Conservation (phyloP, 2,888 invertebrate species). For the Melanostoma mellinum region DNA sequence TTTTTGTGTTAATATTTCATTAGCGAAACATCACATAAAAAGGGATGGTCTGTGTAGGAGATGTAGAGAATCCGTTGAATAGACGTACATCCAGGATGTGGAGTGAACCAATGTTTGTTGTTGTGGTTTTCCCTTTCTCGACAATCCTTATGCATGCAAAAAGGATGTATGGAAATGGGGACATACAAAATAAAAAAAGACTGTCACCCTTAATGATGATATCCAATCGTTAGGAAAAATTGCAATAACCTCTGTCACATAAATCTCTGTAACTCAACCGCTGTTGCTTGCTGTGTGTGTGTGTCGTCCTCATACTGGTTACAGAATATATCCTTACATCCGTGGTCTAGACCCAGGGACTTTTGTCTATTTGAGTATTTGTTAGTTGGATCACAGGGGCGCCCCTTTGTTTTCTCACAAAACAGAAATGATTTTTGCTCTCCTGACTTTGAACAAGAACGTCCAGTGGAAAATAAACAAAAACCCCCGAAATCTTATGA, state of each 20-base stretch:
- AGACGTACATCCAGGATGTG: slow-evolving; percentile 8
- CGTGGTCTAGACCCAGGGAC: slow-evolving; percentile 26
- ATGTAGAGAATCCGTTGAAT: neutral
- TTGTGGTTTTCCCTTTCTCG: slow-evolving; percentile 42
- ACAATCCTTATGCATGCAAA: slow-evolving; percentile 26
- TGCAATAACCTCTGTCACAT: slow-evolving; percentile 67
- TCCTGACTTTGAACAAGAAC: too few relatives aligned
- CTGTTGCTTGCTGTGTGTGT: slow-evolving; percentile 27
- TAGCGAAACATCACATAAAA: slow-evolving; percentile 76
- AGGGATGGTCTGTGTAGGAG: slow-evolving; percentile 6
- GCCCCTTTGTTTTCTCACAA: neutral
- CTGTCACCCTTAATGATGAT: slow-evolving; percentile 47
- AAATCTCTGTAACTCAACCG: slow-evolving; percentile 54
- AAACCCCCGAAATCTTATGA: too few relatives aligned
- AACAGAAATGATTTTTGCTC: too few relatives aligned
- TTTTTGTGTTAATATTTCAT: slow-evolving; percentile 80
- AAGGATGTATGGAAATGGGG: slow-evolving; percentile 28
- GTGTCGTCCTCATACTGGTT: neutral
- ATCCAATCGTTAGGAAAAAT: slow-evolving; percentile 68
- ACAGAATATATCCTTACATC: neutral
- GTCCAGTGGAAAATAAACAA: too few relatives aligned
- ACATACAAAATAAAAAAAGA: slow-evolving; percentile 15
- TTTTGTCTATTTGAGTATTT: slow-evolving; percentile 38
- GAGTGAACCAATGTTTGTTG: slow-evolving; percentile 54
- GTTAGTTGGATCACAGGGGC: slow-evolving; percentile 12